These are phyloP conservation scores for Sycophila sp. DNA, from an alignment of 1,140 invertebrate genomes.

Conservation along the genomic window DNA sequence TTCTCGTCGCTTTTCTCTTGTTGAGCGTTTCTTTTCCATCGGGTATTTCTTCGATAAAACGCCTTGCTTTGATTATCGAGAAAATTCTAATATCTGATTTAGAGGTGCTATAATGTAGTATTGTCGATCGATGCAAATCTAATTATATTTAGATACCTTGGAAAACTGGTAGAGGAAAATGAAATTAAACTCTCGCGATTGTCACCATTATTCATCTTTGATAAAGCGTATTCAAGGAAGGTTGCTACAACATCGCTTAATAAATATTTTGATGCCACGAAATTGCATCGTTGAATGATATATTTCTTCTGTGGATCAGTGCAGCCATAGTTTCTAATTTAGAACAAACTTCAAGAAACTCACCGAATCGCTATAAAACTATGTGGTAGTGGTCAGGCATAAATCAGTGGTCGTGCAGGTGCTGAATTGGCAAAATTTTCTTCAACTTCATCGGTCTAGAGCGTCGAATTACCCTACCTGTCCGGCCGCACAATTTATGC, in stretches of 20 bases:
- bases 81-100: neutral
- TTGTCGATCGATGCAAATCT: too few relatives aligned
- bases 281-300: too few relatives aligned
- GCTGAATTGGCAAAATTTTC: conserved; percentile 8
- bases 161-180: too few relatives aligned
- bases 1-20: neutral
- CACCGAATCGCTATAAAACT: conserved; percentile 12
- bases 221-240: too few relatives aligned
- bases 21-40: neutral
- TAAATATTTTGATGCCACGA: too few relatives aligned
- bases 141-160: too few relatives aligned
- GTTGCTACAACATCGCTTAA: too few relatives aligned
- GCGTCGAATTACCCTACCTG: neutral
- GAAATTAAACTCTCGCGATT: too few relatives aligned
- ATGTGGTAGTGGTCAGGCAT: neutral
- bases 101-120: too few relatives aligned
- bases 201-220: too few relatives aligned
- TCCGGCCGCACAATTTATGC: neutral
- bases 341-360: conserved; percentile 11
- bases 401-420: conserved; percentile 11
- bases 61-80: neutral
- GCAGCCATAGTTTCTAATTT: neutral
- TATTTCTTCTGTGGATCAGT: too few relatives aligned
- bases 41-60: conserved; percentile 2
- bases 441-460: neutral